Base-by-base conservation (phyloP, 2,888 invertebrate species). In the Apamea crenata region DNA sequence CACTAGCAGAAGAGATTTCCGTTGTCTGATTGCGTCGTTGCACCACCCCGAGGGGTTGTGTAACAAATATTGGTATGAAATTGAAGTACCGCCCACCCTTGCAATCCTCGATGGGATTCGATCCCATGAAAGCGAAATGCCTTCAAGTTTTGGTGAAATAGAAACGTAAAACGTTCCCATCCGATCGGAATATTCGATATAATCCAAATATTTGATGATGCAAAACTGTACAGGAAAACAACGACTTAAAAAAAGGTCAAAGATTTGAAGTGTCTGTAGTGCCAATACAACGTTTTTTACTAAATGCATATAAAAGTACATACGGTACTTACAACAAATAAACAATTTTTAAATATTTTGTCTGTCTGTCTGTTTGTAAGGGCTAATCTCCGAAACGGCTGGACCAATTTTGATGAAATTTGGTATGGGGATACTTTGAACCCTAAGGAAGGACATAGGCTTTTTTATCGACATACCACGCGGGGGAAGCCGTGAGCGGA, bases 1-100 rank as follows among this genome's bases (percentile, higher is more conserved):
- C 74, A 78, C 53, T 74, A 73, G 68, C 61, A 72, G 71, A 85
- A 83, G 80, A 68, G 56, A 85, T 89, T 82, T 74, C 77, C 78
- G 63, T 71, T 56, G 81, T 74, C 70, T 83, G 84, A 86, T 87
- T 84, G 85, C 80, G 77, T 85, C 79, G 83, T 72, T 79, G 78
- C 77, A 79, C 68, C 87, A 88, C 87, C 91, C 74, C 69, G 78
- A 88, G 83, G 86, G 91, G 79, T 84, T 87, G 76, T 77, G 87
- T 84, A 90, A 88, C 92, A 94, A 93, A 95, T 93, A 94, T 94
- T 93, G 93, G 91, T 91, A 93, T 92, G 93, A 92, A 94, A 95
- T 95, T 94, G 94, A 94, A 93, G 92, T 92, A 89, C 85, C 76
- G 74, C 82, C 79, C 76, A 80, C 80, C 81, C 84, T 50, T 80